Evolutionary conservation across 2,797 vertebrate species (phyloP).

Genomic region (Psittacula derbiana): DNA sequence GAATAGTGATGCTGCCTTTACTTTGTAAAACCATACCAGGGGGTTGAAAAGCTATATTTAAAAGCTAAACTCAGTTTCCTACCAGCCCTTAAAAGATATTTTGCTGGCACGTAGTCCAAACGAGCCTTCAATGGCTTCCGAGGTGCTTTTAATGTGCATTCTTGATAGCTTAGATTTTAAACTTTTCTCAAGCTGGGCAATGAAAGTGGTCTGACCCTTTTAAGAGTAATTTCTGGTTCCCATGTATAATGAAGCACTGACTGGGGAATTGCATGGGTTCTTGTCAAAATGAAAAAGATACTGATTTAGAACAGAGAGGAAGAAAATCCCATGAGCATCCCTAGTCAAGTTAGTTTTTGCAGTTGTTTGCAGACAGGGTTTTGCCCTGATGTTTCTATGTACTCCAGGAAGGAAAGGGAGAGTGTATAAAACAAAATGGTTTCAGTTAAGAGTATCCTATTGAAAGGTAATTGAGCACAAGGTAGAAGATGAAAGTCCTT

Average conservation of each 20-base stretch:
- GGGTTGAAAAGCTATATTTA: conserved; percentile 10
- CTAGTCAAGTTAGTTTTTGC: not conserved
- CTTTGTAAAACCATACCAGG: conserved; percentile 9
- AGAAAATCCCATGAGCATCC: not conserved
- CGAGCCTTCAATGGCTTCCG: not conserved
- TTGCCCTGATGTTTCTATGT: not conserved
- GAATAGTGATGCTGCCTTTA: not conserved
- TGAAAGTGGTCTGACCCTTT: not conserved
- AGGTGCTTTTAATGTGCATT: not conserved
- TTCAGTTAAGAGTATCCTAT: not conserved
- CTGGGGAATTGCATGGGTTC: not conserved
- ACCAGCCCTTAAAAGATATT: not conserved
- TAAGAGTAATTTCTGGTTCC: not conserved
- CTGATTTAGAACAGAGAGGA: not conserved
- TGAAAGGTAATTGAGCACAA: not conserved
- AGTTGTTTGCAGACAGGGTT: not conserved
- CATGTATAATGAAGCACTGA: not conserved
- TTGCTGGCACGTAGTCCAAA: not conserved
- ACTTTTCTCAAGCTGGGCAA: not conserved
- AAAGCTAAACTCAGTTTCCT: conserved; percentile 19
- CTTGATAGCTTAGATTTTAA: not conserved
- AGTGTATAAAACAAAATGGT: not conserved
- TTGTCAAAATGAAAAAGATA: not conserved
- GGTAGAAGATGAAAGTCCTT: not conserved
- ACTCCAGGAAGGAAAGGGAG: not conserved